These are phyloP conservation scores for Drosophila kambysellisi DNA, from an alignment of 2,888 invertebrate genomes.

Conservation along the genomic window DNA sequence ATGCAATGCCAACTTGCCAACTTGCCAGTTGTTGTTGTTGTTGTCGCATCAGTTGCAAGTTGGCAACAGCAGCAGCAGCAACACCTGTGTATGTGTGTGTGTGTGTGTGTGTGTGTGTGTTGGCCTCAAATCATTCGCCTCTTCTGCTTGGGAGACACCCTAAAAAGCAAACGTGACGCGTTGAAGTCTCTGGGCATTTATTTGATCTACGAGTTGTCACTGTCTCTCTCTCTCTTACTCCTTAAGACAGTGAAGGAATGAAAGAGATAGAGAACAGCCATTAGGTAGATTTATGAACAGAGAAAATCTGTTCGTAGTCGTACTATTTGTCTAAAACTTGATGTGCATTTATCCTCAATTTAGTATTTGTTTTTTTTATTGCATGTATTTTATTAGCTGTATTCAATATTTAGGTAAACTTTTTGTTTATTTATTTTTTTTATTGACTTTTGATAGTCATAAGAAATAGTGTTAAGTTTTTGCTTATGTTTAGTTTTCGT, in stretches of 20 bases:
- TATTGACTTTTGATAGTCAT: not conserved
- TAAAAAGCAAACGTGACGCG: conserved; percentile 35
- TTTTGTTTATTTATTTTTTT: not conserved
- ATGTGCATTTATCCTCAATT: not conserved
- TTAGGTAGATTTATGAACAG: not conserved
- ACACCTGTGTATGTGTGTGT: conserved; percentile 21
- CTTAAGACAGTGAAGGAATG: not conserved
- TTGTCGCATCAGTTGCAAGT: conserved; percentile 48
- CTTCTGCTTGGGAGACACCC: conserved; percentile 39
- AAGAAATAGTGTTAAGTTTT: not conserved
- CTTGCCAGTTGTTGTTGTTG: conserved; percentile 19
- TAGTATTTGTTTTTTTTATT: not conserved
- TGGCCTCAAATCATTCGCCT: conserved; percentile 62
- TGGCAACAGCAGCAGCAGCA: conserved; percentile 35
- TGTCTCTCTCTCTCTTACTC: not conserved
- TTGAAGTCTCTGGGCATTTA: conserved; percentile 22
- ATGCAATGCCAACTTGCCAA: conserved; percentile 69
- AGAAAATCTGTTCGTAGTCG: not conserved
- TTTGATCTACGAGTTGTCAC: conserved; percentile 41
- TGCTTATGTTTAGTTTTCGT: not conserved
- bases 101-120: conserved; percentile 20
- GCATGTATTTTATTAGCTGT: not conserved
- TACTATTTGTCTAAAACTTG: not conserved
- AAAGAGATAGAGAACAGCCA: not conserved
- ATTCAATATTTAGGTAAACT: not conserved